Conservation (phyloP, 2,797 vertebrate species). For the Schizopygopsis malacanthus region DNA sequence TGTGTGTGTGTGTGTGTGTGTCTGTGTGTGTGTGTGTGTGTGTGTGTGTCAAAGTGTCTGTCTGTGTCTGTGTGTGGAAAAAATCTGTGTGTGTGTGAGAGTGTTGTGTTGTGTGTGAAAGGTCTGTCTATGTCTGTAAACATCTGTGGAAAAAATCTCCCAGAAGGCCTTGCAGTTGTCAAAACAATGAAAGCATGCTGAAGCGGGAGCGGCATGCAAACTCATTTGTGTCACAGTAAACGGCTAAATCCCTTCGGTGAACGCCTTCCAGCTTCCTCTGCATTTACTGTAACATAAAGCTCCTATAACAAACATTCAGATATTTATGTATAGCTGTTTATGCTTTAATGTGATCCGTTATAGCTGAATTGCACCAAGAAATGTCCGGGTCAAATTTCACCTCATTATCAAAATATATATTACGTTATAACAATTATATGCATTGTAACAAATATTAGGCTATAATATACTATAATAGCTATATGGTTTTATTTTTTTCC, state of each 20-base stretch:
- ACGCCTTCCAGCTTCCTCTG: conserved; percentile 5
- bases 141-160: conserved; percentile 48
- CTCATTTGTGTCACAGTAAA: conserved; percentile 27
- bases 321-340: not conserved
- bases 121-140: conserved; percentile 49
- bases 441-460: not conserved
- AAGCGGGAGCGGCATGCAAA: conserved; percentile 15
- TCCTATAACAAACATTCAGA: not conserved
- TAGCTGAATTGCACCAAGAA: not conserved
- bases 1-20: not conserved
- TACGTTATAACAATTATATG: not conserved
- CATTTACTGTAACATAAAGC: not conserved
- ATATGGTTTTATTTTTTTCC: not conserved
- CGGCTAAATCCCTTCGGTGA: conserved; percentile 15
- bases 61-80: conserved; percentile 71
- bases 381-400: not conserved
- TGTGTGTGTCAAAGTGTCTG: not conserved
- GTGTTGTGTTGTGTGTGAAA: conserved; percentile 68
- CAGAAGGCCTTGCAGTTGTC: conserved; percentile 38
- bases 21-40: conserved; percentile 6
- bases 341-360: not conserved
- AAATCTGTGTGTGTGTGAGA: conserved; percentile 9
- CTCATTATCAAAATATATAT: not conserved
- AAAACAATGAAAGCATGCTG: conserved; percentile 45
- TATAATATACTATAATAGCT: not conserved